phyloP scores from a whole-genome alignment of 2,113 vertebrate species.

The Microtus richardsoni region DNA sequence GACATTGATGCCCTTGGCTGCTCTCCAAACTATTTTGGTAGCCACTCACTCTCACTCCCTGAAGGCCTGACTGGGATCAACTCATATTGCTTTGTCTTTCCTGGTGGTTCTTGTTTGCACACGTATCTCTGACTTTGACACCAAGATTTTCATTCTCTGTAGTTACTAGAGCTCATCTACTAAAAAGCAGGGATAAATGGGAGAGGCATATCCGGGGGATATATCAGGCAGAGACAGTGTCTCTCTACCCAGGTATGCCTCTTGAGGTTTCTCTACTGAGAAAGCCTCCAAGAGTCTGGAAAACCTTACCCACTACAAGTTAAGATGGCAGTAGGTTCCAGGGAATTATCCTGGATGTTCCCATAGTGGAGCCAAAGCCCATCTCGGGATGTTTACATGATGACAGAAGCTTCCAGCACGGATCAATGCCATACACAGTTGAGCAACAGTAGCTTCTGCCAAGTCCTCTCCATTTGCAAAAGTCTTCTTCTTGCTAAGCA shows the following conservation, averaged over 20 bases:
- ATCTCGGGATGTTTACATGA: neutral
- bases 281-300: neutral
- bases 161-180: neutral
- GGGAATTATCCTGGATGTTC: neutral
- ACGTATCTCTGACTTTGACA: neutral
- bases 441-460: neutral
- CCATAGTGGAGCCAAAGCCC: constrained; percentile 7
- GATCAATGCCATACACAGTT: neutral
- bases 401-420: neutral
- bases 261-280: neutral
- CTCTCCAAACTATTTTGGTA: neutral
- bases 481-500: neutral
- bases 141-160: neutral
- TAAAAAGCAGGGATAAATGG: neutral
- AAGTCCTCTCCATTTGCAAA: constrained; percentile 5
- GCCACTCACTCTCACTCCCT: neutral
- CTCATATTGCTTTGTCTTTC: neutral
- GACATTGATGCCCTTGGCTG: neutral
- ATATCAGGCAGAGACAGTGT: neutral
- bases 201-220: neutral
- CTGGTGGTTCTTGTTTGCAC: neutral
- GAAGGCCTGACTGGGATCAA: neutral
- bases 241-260: too few species aligned
- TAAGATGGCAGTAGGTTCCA: neutral
- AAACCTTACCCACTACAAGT: neutral